Percentiles rank a stretch among this genome's conserved stretches.
Evolutionary conservation across 2,888 invertebrate species (phyloP).

Genomic region (Thymelicus acteon): DNA sequence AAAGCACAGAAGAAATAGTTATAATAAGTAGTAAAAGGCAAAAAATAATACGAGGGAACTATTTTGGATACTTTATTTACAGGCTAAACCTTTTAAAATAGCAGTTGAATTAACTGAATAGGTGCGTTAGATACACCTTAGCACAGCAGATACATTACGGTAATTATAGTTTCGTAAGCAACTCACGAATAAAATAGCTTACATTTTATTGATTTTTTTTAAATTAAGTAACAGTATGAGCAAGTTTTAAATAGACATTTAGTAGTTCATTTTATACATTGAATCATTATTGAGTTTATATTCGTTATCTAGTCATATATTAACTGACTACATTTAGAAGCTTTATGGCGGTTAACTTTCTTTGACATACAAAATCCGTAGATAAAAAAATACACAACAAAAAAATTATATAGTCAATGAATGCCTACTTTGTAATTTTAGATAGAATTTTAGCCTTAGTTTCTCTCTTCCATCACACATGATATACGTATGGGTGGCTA

Average conservation of each 20-base stretch:
- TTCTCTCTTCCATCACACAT: conserved; percentile 24
- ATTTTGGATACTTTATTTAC: conserved; percentile 52
- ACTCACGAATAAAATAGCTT: no score
- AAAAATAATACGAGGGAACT: conserved; percentile 34
- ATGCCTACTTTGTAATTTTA: conserved; percentile 15
- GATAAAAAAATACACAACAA: neutral
- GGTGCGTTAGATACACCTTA: conserved; percentile 8
- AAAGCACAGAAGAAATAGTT: no score
- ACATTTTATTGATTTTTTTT: conserved; percentile 2
- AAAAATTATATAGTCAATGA: no score
- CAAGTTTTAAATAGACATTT: neutral
- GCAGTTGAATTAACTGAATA: conserved; percentile 1
- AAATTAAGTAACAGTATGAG: conserved; percentile 8
- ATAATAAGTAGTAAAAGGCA: no score
- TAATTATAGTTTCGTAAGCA: conserved; percentile 2
- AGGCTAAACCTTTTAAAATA: conserved; percentile 32
- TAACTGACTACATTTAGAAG: neutral
- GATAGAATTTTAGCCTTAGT: conserved; percentile 27
- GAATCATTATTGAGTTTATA: neutral
- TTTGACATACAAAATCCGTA: neutral
- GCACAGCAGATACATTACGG: conserved; percentile 9
- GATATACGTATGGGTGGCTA: no score
- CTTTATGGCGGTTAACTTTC: neutral
- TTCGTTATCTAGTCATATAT: neutral
- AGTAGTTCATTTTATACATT: neutral